These are phyloP conservation scores for Penaeus indicus DNA, from an alignment of 1,140 invertebrate species.

Conservation along the genomic window DNA sequence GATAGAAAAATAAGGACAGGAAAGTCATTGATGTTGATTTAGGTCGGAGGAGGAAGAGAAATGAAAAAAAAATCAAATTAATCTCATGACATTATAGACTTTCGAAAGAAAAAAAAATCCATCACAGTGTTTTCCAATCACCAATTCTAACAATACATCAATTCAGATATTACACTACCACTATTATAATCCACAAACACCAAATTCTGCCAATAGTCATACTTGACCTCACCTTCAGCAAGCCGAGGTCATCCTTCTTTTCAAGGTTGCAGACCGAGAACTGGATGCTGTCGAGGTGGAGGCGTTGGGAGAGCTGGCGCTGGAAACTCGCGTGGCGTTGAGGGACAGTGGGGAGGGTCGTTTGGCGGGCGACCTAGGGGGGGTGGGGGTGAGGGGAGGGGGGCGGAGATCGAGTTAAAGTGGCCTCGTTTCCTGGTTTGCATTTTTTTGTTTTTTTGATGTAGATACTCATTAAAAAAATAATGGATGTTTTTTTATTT, in stretches of 20 bases:
- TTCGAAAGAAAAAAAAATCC: too few species aligned
- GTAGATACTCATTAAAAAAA: too few species aligned
- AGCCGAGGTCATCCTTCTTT: conserved; percentile 75
- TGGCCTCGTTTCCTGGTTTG: too few species aligned
- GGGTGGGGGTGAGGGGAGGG: too few species aligned
- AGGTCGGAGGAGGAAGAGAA: background rate
- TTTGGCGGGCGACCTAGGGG: conserved; percentile 80
- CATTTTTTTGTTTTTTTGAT: too few species aligned
- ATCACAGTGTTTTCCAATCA: too few species aligned
- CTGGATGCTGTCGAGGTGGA: conserved; percentile 81
- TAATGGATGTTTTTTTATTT: too few species aligned
- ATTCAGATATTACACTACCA: too few species aligned
- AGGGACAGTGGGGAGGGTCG: conserved; percentile 84
- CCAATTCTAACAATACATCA: too few species aligned
- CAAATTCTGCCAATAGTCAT: background rate
- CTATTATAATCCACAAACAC: too few species aligned
- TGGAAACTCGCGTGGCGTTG: conserved; percentile 84
- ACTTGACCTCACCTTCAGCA: conserved; percentile 77
- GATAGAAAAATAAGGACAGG: background rate
- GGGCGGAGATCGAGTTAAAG: too few species aligned
- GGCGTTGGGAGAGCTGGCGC: conserved; percentile 81
- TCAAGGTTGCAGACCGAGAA: conserved; percentile 82
- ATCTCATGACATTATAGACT: too few species aligned
- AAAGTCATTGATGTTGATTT: background rate
- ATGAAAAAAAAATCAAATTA: background rate